These are phyloP conservation scores for Oncorhynchus masou DNA, from an alignment of 2,113 vertebrate species.

Conservation along the genomic window DNA sequence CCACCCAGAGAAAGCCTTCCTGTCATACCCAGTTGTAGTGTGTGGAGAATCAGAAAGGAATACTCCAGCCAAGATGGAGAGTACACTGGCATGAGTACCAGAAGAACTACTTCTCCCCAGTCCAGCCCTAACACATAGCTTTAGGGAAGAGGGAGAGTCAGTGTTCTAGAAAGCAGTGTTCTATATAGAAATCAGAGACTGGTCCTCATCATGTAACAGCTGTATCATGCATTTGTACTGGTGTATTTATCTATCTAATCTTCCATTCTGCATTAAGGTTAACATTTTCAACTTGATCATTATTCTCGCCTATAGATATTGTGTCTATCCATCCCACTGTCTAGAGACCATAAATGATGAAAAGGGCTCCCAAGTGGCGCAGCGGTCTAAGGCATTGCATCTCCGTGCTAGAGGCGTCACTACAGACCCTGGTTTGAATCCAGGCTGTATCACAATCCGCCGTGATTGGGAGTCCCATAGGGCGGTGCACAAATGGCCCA, in stretches of 20 bases:
- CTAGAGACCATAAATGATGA: background rate
- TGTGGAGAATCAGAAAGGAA: constrained; percentile 66
- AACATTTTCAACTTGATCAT: background rate
- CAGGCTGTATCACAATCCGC: no score
- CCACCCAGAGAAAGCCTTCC: constrained; percentile 59
- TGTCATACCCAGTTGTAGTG: constrained; percentile 79
- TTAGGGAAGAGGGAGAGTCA: background rate
- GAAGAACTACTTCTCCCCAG: background rate
- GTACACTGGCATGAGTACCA: constrained; percentile 63
- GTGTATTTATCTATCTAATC: background rate
- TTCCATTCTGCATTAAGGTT: constrained; percentile 1
- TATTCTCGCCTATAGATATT: background rate
- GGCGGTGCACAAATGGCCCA: no score
- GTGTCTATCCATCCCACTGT: background rate
- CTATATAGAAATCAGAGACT: background rate
- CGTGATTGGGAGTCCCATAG: no score
- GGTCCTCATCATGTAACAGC: background rate
- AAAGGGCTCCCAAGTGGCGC: no score
- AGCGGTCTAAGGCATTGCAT: no score
- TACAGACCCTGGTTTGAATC: no score
- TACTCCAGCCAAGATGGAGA: constrained; percentile 66
- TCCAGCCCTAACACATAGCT: background rate
- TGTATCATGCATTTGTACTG: background rate
- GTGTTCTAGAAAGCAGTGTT: background rate
- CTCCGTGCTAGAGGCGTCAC: no score